A percentile compares a stretch with the other conserved stretches of the same genome.
Conservation (phyloP, 1,140 invertebrate genomes). For the Galleria mellonella region DNA sequence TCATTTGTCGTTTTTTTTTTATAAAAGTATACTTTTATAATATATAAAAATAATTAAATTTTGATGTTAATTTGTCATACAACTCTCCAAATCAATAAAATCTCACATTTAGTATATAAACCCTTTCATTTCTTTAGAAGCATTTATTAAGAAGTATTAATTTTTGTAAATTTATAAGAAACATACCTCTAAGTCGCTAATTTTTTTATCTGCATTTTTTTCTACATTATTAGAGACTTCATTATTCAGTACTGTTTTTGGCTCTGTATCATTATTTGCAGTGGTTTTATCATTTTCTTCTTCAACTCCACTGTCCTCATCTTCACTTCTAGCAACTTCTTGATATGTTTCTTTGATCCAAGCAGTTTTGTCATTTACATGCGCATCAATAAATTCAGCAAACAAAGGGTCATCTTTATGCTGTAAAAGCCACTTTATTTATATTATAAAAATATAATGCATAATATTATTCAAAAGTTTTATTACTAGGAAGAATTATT, state of each 20-base stretch:
- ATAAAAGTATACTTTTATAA: no score
- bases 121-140: no score
- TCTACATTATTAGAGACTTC: slow-evolving; percentile 15
- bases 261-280: slow-evolving; percentile 8
- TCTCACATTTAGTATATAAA: no score
- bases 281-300: slow-evolving; percentile 22
- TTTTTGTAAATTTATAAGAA: no score
- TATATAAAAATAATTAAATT: no score
- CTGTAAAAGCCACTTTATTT: slow-evolving; percentile 56
- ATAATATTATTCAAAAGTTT: no score
- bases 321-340: slow-evolving; percentile 46
- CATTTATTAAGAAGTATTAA: no score
- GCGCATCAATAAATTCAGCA: slow-evolving; percentile 89
- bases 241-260: slow-evolving; percentile 4
- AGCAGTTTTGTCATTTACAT: slow-evolving; percentile 77
- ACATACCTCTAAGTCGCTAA: slow-evolving; percentile 83
- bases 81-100: no score
- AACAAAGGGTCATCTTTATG: slow-evolving; percentile 93
- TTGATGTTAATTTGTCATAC: no score
- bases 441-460: no score
- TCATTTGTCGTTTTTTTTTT: no score
- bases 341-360: slow-evolving; percentile 83
- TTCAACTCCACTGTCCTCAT: slow-evolving; percentile 53
- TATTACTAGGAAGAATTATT: no score
- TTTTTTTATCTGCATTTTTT: slow-evolving; percentile 78